phyloP scores from a whole-genome alignment of 2,797 vertebrate genomes.

The Sternotherus odoratus region DNA sequence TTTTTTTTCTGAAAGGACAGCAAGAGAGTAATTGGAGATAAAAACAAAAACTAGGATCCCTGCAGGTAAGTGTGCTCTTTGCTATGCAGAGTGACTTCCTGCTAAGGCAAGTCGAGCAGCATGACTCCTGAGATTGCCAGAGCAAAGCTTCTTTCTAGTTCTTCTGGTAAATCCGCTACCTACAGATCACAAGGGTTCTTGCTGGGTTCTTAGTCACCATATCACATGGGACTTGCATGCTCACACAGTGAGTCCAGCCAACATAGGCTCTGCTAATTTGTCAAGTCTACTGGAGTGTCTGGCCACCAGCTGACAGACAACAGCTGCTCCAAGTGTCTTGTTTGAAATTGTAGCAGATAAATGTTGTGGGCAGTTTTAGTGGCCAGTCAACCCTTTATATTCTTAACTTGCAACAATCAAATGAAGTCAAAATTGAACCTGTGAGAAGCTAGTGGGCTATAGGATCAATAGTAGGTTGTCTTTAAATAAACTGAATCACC shows the following conservation, averaged over 20 bases:
- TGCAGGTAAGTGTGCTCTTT: neutral
- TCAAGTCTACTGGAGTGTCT: neutral
- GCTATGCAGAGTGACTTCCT: neutral
- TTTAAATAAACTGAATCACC: neutral
- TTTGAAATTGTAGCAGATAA: neutral
- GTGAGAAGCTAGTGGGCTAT: neutral
- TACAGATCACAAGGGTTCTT: neutral
- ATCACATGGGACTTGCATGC: rapidly evolving
- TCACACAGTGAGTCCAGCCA: rapidly evolving
- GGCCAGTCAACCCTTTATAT: neutral
- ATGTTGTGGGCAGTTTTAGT: neutral
- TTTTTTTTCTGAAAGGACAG: neutral
- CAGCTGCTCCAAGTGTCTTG: neutral
- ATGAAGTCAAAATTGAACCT: neutral
- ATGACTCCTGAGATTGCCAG: neutral
- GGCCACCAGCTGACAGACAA: neutral
- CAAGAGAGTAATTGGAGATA: neutral
- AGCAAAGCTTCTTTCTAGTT: neutral
- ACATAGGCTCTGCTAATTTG: rapidly evolving
- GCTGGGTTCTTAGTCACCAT: neutral
- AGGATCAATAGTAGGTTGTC: neutral
- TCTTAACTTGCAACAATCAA: neutral
- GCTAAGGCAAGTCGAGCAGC: neutral
- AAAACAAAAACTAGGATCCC: neutral
- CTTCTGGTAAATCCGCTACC: neutral